Evolutionary conservation across 2,113 vertebrate genomes (phyloP).

Genomic region (Mesocricetus auratus): DNA sequence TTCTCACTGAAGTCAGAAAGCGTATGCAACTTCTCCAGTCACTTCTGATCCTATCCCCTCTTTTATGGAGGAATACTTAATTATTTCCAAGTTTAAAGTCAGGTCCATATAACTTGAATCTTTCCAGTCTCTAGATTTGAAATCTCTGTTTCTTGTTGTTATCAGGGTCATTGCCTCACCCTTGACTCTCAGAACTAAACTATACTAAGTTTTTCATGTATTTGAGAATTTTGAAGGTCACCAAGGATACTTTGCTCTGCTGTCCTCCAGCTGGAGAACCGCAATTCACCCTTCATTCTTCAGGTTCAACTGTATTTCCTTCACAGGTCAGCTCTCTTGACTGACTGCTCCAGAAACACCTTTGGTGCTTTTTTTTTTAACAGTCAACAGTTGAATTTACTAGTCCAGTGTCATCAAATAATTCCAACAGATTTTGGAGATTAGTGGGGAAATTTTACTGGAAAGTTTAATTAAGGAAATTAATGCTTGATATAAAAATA

Average conservation of each 20-base stretch:
- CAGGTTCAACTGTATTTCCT: conserved; percentile 28
- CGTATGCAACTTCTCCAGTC: neutral
- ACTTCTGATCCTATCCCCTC: neutral
- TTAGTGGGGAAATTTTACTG: neutral
- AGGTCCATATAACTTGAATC: neutral
- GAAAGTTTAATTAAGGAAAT: neutral
- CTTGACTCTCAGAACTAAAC: conserved; percentile 19
- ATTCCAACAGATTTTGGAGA: neutral
- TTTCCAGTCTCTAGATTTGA: neutral
- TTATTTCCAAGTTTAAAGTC: neutral
- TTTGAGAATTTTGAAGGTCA: neutral
- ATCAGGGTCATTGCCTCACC: neutral
- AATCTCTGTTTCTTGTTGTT: neutral
- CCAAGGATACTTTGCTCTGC: neutral
- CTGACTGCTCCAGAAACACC: neutral
- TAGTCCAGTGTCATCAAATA: neutral
- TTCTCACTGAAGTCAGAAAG: neutral
- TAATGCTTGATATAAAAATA: neutral
- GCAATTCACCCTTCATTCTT: neutral
- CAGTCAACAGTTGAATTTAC: neutral
- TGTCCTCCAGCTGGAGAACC: neutral
- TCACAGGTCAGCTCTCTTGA: neutral
- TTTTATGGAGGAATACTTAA: neutral
- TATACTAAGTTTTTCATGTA: conserved; percentile 9
- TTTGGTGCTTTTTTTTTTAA: neutral